Base-by-base conservation (phyloP, 2,797 vertebrate species). In the Gallirallus australis region DNA sequence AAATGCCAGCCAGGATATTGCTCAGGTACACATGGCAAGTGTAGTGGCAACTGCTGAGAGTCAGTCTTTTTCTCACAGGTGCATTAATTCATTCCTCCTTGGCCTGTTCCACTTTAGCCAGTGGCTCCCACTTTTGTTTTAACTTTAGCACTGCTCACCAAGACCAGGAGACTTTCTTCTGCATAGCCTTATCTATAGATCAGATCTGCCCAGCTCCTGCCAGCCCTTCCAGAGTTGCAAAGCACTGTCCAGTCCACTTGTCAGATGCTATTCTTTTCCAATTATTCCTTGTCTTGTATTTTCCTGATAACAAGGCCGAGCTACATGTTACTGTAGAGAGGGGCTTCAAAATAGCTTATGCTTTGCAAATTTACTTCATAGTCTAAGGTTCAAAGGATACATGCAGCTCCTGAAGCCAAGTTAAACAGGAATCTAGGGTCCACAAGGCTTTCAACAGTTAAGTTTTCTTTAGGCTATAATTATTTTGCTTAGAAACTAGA, bases 401-500 rank as follows among this genome's bases (percentile, higher is more conserved):
- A 47, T 33, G 82, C 27, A 80, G 48, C 37, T 88, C 70, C 80
- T 64, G 63, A 88, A 81, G 86, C 78, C 82, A 90, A 91, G 40
- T 76, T 73, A 92, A 94, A 92, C 53, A 94, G 68, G 73, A 88
- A 84, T 79, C 75, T 59, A 85, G 53, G 37, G 54, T 81, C 82
- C 47, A 16, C 5, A 19, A 94, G 85, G 77, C 52, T 91, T 87
- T 75, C 37, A 89, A 47, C 78, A 64, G 86, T 90, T 89, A 95
- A 80, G 92, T 82, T 95, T 96, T 89, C 94, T 94, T 84, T 45
- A 93, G 64, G 81, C 64, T 94, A 82, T 64, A 89, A 47, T 80
- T 84, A 82, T 88, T 96, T 89, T 90, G 71, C 90, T 84, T 95
- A 89, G 82, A 89, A 94, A 89, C 77, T 31, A 89, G 83, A 89